Base-by-base conservation (phyloP, 2,797 vertebrate species). In the Rhabdophis nuchalis region DNA sequence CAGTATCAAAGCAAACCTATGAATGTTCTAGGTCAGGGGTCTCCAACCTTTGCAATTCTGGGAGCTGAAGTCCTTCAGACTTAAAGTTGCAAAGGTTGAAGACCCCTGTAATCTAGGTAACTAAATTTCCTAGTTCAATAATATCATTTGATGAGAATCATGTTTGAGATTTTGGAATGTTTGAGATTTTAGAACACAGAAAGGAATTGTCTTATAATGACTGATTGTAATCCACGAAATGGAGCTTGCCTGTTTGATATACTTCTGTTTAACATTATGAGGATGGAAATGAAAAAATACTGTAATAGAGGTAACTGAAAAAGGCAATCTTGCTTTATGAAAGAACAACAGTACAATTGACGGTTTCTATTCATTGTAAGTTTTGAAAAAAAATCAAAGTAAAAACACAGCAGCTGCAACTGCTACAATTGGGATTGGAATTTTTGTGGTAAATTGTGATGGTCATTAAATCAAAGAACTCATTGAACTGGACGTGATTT, bases 311-410 rank as follows among this genome's bases (percentile, higher is more conserved):
- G 60, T 41, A 50, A 88, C 23, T 93, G 36, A 85, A 93, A 54
- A 10, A 85, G 56, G 27, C 5, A n/a, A 87, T 12, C 64, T 2
- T 60, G 68, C 64, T 77, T 90, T 13, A 90, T 93, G 85, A 93
- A 88, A 32, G 64, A 92, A 94, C 0, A 5, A 18, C 27, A 61
- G 25, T 60, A 27, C 25, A 61, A 10, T 25, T 93, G 77, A 85
- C 5, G 50, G 89, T 94, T 93, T 12, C 90, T 94, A 50, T 4
- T 90, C 60, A 54, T 89, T 90, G 86, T 52, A 88, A 92, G 56
- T 90, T 27, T 93, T 27, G n/a, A 23, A 61, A 94, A 86, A 32
- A 93, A 95, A 72, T 94, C 90, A n/a, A 41, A 58, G 32, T 41
- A 93, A 52, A 90, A 90, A 87, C 86, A 64, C 12, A 85, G 41